Evolutionary conservation across 2,888 invertebrate species (phyloP), one percentile per base, ranked within the genome.

Genomic region (Hemithea aestivaria): DNA sequence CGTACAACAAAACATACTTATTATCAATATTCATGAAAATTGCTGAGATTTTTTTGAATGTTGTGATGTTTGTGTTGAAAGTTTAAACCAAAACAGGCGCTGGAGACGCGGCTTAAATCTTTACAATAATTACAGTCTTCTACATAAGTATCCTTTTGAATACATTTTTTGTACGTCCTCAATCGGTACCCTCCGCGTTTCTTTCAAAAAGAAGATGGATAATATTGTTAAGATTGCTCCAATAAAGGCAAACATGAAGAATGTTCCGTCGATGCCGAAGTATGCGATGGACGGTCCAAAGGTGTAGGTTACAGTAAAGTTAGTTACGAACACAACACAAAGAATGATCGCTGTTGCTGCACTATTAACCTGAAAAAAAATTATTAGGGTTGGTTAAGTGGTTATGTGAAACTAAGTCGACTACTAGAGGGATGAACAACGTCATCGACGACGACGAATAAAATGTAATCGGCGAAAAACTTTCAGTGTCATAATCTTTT

Each of bases 121-220:
- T n/a, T n/a, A n/a, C n/a, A n/a, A n/a, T n/a, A n/a, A 16, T 16
- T 5, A 16, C 5, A 16, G 5, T 8, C 36, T 48, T 6, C 16
- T 40, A 34, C 62, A 64, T 35, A 68, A 46, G 48, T 43, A 67
- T 8, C 70, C 62, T 10, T 48, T 21, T 10, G 54, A 58, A 36
- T 56, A 71, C 57, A 58, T 59, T 4, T 45, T 33, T 23, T 73
- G 53, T 7, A 79, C 64, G 2, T 48, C 49, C 38, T 74, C 63
- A 6, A 73, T 45, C 0, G 68, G 59, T 10, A 67, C 54, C 1
- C 66, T 65, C 35, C 69, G 73, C 0, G 84, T 83, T 48, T 84
- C 83, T 7, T 73, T 76, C 27, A 79, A 62, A 6, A 58, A 47
- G 1, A 73, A 51, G 20, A 59, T 51, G 0, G 70, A 43, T 11